phyloP scores from a whole-genome alignment of 1,140 invertebrate genomes.

The Heliothis subflexa region DNA sequence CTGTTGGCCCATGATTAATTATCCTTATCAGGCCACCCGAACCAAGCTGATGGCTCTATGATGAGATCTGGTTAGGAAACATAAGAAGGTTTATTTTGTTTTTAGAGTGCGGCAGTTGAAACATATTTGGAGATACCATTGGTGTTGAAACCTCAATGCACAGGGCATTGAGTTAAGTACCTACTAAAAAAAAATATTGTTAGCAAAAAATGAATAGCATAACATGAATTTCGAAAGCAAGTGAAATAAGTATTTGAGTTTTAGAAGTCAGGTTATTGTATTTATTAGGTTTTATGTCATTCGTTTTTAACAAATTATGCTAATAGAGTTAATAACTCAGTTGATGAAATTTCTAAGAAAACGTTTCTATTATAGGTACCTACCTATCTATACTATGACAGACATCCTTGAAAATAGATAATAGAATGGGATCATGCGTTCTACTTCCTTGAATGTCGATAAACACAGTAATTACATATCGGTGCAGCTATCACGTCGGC shows the following conservation, averaged over 20 bases:
- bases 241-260: too few relatives aligned
- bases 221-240: too few relatives aligned
- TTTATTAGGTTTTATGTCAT: too few relatives aligned
- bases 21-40: slow-evolving; percentile 74
- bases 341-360: neutral
- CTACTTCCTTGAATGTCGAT: slow-evolving; percentile 26
- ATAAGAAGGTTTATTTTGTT: neutral
- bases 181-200: too few relatives aligned
- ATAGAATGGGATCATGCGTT: neutral
- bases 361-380: neutral
- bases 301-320: too few relatives aligned
- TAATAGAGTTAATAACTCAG: too few relatives aligned
- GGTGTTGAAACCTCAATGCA: too few relatives aligned
- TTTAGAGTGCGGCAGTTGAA: slow-evolving; percentile 19
- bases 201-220: too few relatives aligned
- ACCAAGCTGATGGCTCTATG: slow-evolving; percentile 75
- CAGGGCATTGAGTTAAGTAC: too few relatives aligned
- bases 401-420: slow-evolving; percentile 4
- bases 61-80: slow-evolving; percentile 67
- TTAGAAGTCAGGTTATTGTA: too few relatives aligned
- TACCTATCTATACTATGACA: neutral
- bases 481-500: slow-evolving; percentile 3
- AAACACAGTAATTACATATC: slow-evolving; percentile 29
- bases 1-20: slow-evolving; percentile 79
- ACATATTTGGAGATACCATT: neutral